Base-by-base conservation (phyloP, 2,113 vertebrate species). In the Vanacampus margaritifer region DNA sequence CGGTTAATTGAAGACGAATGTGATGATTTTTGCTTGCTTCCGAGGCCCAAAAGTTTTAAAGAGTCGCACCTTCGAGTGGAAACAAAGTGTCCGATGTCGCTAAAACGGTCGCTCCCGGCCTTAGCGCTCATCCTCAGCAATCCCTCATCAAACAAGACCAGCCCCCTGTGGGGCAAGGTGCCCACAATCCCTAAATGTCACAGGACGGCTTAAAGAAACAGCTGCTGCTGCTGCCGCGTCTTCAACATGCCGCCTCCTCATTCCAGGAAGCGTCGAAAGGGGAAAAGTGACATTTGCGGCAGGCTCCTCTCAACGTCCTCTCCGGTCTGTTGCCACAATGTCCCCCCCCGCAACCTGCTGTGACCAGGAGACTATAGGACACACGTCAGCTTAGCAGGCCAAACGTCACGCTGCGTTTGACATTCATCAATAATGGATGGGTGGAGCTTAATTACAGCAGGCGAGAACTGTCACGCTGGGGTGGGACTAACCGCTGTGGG, bases 361-460 rank as follows among this genome's bases (percentile, higher is more conserved):
- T 69, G 83, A 69, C 82, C 73, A 71, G 74, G 69, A 74, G 72
- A 81, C 80, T 76, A 72, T 74, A 67, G 78, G 78, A 73, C 70
- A 64, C 78, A 37, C 58, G 83, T 64, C 74, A 81, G 72, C 87
- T 80, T 78, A 81, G 76, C 83, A 77, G 81, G 81, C 72, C 84
- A 73, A 87, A 85, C 84, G 77, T 77, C 91, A 87, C 5, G 86
- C 91, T 88, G 88, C 61, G 87, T 75, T 84, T 92, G 92, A 86
- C 92, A 93, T 93, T 92, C 86, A 91, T 92, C 80, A 88, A 85
- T 92, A 92, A 92, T 93, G 89, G 87, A 93, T 84, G 85, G 67
- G 41, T 46, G 66, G 58, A 71, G 68, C 77, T 90, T 91, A 92
- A 91, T 89, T 91, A 89, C 86, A 79, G 83, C 68, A 56, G 81